Evolutionary conservation across 2,797 vertebrate genomes (phyloP).

Genomic region (Xenops minutus): DNA sequence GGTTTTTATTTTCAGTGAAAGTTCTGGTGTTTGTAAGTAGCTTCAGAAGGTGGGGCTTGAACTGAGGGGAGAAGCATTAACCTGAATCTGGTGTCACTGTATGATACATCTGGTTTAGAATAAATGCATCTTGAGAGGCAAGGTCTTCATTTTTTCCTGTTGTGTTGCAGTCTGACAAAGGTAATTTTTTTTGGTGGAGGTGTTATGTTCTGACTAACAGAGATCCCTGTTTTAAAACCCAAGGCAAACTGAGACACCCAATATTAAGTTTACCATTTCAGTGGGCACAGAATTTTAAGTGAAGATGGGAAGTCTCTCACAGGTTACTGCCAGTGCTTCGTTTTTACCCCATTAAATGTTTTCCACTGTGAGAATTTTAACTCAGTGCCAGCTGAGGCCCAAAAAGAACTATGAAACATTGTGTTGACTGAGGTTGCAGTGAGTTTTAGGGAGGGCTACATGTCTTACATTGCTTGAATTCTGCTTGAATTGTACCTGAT

Average conservation of each 20-base stretch:
- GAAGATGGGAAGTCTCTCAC: no score
- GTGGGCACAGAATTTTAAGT: accelerated
- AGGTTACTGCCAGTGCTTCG: accelerated
- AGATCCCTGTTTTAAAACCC: background rate
- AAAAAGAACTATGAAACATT: accelerated
- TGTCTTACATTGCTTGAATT: background rate
- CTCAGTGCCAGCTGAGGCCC: accelerated
- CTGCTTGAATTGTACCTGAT: background rate
- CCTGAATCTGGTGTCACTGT: background rate
- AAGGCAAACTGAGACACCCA: background rate
- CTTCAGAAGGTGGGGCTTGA: background rate
- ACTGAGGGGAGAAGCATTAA: background rate
- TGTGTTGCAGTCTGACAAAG: background rate
- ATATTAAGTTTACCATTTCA: background rate
- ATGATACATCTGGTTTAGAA: background rate
- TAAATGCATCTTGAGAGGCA: background rate
- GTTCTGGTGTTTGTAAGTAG: background rate
- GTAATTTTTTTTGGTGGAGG: background rate
- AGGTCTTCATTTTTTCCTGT: background rate
- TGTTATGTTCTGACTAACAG: background rate
- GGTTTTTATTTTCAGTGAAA: background rate
- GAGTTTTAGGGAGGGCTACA: background rate
- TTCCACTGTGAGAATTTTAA: accelerated
- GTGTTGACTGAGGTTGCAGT: accelerated
- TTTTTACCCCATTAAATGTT: background rate